Conservation (phyloP, 2,113 vertebrate genomes). For the Pedetes capensis region DNA sequence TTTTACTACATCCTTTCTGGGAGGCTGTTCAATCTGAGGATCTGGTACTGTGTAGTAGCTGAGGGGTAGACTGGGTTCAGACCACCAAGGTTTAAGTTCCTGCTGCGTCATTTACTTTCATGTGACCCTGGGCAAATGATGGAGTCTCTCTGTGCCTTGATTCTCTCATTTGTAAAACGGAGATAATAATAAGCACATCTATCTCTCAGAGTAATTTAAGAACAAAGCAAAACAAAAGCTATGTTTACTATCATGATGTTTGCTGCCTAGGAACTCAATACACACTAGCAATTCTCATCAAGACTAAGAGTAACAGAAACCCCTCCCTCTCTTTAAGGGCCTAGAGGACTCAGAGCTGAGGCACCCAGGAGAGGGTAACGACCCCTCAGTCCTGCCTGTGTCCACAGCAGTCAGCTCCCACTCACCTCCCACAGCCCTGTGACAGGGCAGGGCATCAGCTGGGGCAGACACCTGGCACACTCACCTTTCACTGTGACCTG, state of each 20-base stretch:
- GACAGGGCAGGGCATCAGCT: neutral
- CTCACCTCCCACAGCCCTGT: accelerated
- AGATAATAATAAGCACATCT: neutral
- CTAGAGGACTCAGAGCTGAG: neutral
- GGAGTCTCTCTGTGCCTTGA: neutral
- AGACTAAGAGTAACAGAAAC: neutral
- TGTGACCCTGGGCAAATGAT: neutral
- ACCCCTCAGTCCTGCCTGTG: no score
- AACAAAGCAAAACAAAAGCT: neutral
- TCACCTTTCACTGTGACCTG: slow-evolving; percentile 97
- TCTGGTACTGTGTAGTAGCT: neutral
- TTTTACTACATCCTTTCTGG: neutral
- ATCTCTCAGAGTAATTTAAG: neutral
- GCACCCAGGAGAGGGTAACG: neutral
- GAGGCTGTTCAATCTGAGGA: neutral
- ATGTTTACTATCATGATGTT: neutral
- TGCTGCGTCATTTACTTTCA: neutral
- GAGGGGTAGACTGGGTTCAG: neutral
- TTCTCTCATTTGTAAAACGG: neutral
- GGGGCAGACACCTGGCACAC: neutral
- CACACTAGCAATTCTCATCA: neutral
- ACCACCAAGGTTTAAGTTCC: neutral
- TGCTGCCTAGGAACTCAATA: neutral
- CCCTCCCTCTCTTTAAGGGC: neutral
- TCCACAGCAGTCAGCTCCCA: neutral